Evolutionary conservation across 2,797 vertebrate species (phyloP).

Genomic region (Hippocampus kuda): DNA sequence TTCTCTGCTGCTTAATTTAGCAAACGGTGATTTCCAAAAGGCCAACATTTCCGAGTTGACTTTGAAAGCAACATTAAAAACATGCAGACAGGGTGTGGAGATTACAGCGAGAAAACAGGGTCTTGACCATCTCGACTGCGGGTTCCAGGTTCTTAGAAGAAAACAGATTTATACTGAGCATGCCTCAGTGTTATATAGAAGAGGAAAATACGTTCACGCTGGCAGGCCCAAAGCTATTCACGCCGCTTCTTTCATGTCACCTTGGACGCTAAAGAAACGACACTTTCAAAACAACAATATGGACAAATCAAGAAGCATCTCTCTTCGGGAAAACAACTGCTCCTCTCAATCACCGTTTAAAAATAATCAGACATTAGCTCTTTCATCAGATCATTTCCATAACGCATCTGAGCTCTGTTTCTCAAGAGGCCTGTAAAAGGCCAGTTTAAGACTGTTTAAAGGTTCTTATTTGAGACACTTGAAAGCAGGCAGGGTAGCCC

Average conservation of each 20-base stretch:
- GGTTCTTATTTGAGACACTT: neutral
- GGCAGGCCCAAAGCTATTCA: conserved; percentile 38
- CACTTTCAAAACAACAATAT: conserved; percentile 10
- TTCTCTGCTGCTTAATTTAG: neutral
- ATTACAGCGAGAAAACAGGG: conserved; percentile 44
- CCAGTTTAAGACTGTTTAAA: neutral
- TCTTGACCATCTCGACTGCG: conserved; percentile 66
- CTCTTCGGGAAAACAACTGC: conserved; percentile 3
- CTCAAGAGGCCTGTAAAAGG: neutral
- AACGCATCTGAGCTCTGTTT: neutral
- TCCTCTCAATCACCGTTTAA: neutral
- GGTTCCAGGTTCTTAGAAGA: conserved; percentile 71
- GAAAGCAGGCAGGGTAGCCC: neutral
- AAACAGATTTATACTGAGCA: conserved; percentile 69
- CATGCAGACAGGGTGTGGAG: conserved; percentile 61
- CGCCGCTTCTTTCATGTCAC: conserved; percentile 17
- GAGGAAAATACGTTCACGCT: conserved; percentile 47
- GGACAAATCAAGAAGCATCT: conserved; percentile 11
- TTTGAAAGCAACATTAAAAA: conserved; percentile 55
- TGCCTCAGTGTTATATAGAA: conserved; percentile 46
- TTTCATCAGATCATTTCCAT: neutral
- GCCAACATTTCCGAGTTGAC: neutral
- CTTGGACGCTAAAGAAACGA: conserved; percentile 14
- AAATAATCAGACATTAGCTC: neutral
- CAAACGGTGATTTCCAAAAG: too few relatives aligned